phyloP scores from a whole-genome alignment of 2,113 vertebrate genomes.

The Neogobius melanostomus region DNA sequence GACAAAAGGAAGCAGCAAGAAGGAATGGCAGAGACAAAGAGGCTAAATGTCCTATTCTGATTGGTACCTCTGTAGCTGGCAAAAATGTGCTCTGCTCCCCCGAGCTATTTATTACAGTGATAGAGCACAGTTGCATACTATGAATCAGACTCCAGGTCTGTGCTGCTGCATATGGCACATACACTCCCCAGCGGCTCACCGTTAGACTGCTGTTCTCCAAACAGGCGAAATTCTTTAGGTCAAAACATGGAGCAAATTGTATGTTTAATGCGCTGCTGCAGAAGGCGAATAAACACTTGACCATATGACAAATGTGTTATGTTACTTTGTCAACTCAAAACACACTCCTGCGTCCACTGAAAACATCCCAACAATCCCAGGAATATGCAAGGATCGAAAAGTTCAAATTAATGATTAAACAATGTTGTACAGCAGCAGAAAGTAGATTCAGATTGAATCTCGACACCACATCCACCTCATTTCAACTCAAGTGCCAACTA shows the following conservation, averaged over 20 bases:
- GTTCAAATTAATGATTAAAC: not conserved
- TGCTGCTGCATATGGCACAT: constrained; percentile 48
- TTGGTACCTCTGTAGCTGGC: constrained; percentile 65
- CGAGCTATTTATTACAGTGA: constrained; percentile 74
- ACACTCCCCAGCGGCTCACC: constrained; percentile 46
- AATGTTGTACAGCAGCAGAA: not conserved
- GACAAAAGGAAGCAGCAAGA: constrained; percentile 57
- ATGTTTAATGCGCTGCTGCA: not conserved
- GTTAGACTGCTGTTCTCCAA: constrained; percentile 37
- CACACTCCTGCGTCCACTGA: too few species aligned
- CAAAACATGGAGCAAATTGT: not conserved
- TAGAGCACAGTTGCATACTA: constrained; percentile 59
- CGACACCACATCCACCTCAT: not conserved
- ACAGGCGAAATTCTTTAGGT: constrained; percentile 25
- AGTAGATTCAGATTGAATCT: too few species aligned
- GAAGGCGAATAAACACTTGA: not conserved
- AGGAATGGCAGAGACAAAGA: constrained; percentile 60
- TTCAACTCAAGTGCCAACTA: constrained; percentile 43
- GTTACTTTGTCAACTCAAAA: too few species aligned
- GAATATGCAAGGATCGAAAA: not conserved
- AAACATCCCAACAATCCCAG: too few species aligned
- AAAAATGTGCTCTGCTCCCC: constrained; percentile 57
- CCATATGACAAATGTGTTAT: not conserved
- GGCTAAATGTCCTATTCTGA: constrained; percentile 64
- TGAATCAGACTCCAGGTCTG: constrained; percentile 68